These are phyloP conservation scores for Hyla sarda DNA, from an alignment of 2,113 vertebrate species.

Conservation along the genomic window DNA sequence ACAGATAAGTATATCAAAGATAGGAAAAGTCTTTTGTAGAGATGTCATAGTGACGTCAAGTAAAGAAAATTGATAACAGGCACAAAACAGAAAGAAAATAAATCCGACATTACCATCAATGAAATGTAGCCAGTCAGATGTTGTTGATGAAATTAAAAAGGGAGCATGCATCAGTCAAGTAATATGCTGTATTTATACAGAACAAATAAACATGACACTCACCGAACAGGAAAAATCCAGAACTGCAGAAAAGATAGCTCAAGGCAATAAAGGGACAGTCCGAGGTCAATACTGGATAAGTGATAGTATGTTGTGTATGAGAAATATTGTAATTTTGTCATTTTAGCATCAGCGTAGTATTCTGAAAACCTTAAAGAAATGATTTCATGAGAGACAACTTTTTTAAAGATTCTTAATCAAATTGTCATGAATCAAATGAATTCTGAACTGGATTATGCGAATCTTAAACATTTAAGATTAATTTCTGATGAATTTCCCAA, in stretches of 20 bases:
- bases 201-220: background rate
- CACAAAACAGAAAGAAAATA: slow-evolving; percentile 13
- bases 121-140: background rate
- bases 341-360: too few species aligned
- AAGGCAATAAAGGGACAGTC: background rate
- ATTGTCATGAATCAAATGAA: too few species aligned
- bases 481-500: too few species aligned
- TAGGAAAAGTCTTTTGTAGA: background rate
- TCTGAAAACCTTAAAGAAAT: too few species aligned
- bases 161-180: background rate
- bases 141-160: background rate
- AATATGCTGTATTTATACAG: background rate
- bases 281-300: background rate
- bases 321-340: too few species aligned
- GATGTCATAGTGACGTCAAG: background rate
- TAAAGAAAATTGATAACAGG: background rate
- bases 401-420: too few species aligned
- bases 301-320: background rate
- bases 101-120: background rate
- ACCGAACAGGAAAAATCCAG: background rate
- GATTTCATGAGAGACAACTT: too few species aligned
- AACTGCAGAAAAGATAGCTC: background rate
- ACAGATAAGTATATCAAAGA: background rate
- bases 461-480: too few species aligned
- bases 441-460: too few species aligned